Conservation (phyloP, 2,888 invertebrate species). For the Brenthis daphne region DNA sequence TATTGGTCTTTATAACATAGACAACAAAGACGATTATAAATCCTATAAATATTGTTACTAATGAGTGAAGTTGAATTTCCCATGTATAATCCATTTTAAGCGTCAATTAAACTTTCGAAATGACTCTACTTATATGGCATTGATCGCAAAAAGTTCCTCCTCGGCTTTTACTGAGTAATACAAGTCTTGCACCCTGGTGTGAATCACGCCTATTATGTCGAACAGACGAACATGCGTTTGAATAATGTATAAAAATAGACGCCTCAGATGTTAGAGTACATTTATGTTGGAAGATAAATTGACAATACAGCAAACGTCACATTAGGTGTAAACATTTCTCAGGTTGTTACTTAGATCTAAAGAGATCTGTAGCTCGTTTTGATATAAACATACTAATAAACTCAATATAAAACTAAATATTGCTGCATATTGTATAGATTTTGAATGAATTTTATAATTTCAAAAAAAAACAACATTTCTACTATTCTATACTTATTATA, state of each 20-base stretch:
- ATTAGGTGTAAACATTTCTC: conserved; percentile 15
- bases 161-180: conserved; percentile 34
- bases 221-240: conserved; percentile 25
- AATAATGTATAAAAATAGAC: conserved; percentile 33
- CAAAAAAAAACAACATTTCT: no score
- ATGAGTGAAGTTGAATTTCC: conserved; percentile 35
- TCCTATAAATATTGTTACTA: conserved; percentile 27
- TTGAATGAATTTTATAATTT: no score
- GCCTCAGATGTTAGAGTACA: conserved; percentile 16
- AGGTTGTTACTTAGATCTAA: conserved; percentile 1
- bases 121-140: conserved; percentile 50
- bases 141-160: conserved; percentile 28
- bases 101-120: conserved; percentile 54
- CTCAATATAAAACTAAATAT: no score
- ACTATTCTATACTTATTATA: no score
- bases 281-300: conserved; percentile 18
- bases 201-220: conserved; percentile 39
- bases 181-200: conserved; percentile 34
- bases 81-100: conserved; percentile 42
- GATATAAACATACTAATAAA: no score
- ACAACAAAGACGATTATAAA: conserved; percentile 9
- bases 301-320: conserved; percentile 10
- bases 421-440: no score
- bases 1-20: conserved; percentile 6
- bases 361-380: no score